Conservation (phyloP, 2,797 vertebrate species). For the Neosilurus mollespiculum region DNA sequence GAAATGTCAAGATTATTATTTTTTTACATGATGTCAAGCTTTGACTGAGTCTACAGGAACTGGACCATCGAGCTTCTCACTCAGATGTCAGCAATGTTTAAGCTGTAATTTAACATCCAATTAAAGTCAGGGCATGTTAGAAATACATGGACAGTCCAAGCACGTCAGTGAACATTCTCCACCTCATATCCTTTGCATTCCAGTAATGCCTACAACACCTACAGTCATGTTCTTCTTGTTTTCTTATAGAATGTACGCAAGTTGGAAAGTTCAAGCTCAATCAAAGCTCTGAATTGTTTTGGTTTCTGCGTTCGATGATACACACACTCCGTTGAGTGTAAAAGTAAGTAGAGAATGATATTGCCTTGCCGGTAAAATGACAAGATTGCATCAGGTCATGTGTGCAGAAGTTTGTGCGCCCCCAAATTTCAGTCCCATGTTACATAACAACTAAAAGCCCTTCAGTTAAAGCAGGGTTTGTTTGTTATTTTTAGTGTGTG, state of each 20-base stretch:
- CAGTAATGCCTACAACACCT: neutral
- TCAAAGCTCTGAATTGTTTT: neutral
- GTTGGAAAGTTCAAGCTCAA: neutral
- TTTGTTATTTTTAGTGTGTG: neutral
- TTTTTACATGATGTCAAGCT: neutral
- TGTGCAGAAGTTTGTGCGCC: neutral
- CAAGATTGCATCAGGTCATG: neutral
- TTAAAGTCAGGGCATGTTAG: neutral
- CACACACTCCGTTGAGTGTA: neutral
- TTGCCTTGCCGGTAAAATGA: neutral
- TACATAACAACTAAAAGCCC: neutral
- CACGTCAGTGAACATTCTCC: neutral
- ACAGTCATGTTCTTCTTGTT: neutral
- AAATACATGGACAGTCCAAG: neutral
- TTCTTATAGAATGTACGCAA: neutral
- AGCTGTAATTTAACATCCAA: neutral
- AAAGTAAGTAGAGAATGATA: too few species aligned
- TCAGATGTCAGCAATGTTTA: neutral
- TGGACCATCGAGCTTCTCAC: neutral
- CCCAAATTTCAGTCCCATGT: neutral
- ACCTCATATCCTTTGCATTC: neutral
- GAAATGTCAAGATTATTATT: too few species aligned
- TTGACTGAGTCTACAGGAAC: neutral
- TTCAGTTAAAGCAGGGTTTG: neutral
- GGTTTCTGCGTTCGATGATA: too few species aligned